phyloP scores from a whole-genome alignment of 2,797 vertebrate genomes.

The Botia kubotai region DNA sequence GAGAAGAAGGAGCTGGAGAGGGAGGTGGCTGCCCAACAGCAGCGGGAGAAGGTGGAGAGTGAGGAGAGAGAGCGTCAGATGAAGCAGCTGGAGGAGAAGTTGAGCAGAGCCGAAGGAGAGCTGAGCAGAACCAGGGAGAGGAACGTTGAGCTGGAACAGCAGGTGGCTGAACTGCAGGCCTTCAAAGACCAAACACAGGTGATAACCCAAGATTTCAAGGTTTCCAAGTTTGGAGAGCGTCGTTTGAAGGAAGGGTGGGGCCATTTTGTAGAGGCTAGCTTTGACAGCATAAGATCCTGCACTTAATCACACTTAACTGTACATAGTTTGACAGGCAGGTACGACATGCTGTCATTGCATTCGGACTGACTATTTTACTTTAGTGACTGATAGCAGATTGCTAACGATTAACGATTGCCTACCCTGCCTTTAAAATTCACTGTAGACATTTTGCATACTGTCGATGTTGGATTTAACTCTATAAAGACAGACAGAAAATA shows the following conservation, averaged over 20 bases:
- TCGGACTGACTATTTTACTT: too few relatives aligned
- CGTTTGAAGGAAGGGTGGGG: too few relatives aligned
- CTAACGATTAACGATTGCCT: too few relatives aligned
- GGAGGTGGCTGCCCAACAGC: slow-evolving; percentile 78
- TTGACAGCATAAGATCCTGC: too few relatives aligned
- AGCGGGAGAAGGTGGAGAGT: slow-evolving; percentile 69
- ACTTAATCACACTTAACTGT: too few relatives aligned
- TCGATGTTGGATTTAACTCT: neutral
- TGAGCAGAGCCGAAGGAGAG: slow-evolving; percentile 68
- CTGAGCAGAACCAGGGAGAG: slow-evolving; percentile 63
- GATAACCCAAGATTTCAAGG: neutral
- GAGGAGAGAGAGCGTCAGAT: slow-evolving; percentile 76
- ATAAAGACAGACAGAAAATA: neutral
- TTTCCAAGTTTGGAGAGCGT: neutral
- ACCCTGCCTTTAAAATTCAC: too few relatives aligned
- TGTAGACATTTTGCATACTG: too few relatives aligned
- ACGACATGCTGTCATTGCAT: too few relatives aligned
- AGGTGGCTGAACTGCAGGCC: slow-evolving; percentile 44
- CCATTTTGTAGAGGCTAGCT: too few relatives aligned
- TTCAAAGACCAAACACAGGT: slow-evolving; percentile 55
- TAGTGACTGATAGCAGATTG: too few relatives aligned
- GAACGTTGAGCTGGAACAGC: slow-evolving; percentile 37
- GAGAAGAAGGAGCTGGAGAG: slow-evolving; percentile 82
- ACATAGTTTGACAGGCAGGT: too few relatives aligned
- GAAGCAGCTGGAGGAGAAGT: slow-evolving; percentile 71